phyloP scores from a whole-genome alignment of 2,113 vertebrate species.

The Leucopsar rothschildi region DNA sequence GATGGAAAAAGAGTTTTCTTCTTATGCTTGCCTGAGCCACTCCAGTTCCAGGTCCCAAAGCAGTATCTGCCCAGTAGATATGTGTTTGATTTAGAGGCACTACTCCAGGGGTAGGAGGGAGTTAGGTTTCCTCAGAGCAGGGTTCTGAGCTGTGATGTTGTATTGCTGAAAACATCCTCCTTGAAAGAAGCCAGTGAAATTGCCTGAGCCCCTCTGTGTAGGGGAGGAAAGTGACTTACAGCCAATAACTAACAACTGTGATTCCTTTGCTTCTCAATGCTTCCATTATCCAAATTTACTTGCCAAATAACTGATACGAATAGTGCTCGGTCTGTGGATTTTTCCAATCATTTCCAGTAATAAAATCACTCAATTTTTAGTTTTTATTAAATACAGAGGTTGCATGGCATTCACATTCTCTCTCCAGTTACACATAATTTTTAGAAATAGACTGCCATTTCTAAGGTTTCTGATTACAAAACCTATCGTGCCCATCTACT shows the following conservation, averaged over 20 bases:
- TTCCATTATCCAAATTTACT: neutral
- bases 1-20: neutral
- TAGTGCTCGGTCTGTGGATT: neutral
- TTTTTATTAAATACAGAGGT: conserved; percentile 1
- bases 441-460: neutral
- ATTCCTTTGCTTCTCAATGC: neutral
- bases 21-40: neutral
- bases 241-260: neutral
- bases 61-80: neutral
- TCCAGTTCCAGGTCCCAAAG: neutral
- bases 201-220: neutral
- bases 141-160: neutral
- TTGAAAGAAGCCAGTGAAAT: neutral
- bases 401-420: neutral
- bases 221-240: neutral
- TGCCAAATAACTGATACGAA: conserved; percentile 25
- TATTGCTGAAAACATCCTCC: neutral
- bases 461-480: conserved; percentile 1
- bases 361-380: neutral
- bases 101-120: neutral
- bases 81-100: neutral
- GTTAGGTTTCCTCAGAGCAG: neutral
- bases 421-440: neutral
- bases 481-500: neutral
- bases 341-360: conserved; percentile 29